phyloP scores from a whole-genome alignment of 1,140 invertebrate species.

The Colletes gigas region DNA sequence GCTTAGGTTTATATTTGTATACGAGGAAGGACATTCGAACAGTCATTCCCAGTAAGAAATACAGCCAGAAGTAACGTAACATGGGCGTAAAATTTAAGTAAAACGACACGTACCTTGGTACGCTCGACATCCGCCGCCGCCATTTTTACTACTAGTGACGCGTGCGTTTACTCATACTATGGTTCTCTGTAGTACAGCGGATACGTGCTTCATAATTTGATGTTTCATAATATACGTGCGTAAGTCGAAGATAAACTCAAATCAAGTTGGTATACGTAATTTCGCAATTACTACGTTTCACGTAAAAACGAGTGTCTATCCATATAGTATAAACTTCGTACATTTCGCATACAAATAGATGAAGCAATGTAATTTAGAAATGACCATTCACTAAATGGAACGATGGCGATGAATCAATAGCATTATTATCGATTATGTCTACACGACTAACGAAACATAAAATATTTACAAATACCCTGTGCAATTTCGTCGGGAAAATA shows the following conservation, averaged over 20 bases:
- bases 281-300: not conserved
- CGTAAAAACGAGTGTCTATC: not conserved
- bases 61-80: not conserved
- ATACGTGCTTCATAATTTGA: not conserved
- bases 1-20: not conserved
- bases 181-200: not conserved
- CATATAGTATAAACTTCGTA: not conserved
- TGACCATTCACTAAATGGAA: not conserved
- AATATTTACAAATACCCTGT: not conserved
- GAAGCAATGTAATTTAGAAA: not conserved
- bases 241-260: not conserved
- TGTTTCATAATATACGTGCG: not conserved
- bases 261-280: not conserved
- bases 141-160: constrained; percentile 71
- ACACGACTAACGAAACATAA: no score
- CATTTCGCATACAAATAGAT: not conserved
- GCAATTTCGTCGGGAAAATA: not conserved
- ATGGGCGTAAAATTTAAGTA: not conserved
- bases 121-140: constrained; percentile 78
- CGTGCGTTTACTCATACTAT: constrained; percentile 26
- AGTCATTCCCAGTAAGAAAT: not conserved
- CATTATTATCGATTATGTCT: not conserved
- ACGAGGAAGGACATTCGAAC: not conserved
- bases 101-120: constrained; percentile 72
- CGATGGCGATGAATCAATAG: not conserved